phyloP scores from a whole-genome alignment of 2,113 vertebrate genomes.

The Pao palembangensis region DNA sequence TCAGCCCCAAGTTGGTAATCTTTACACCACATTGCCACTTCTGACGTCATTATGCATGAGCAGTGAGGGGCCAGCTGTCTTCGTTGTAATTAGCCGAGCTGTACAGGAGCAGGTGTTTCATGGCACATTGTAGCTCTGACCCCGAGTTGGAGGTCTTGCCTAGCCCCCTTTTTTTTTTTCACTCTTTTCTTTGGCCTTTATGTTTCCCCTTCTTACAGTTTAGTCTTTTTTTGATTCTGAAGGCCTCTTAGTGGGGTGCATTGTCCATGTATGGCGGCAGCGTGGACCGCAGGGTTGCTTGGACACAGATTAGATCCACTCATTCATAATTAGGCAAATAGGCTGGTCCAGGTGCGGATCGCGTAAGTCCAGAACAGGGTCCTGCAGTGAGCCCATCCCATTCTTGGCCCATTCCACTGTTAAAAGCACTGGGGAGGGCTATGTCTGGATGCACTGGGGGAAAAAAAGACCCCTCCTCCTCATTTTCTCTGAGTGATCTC shows the following conservation, averaged over 20 bases:
- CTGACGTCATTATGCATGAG: slow-evolving; percentile 50
- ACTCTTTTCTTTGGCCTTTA: slow-evolving; percentile 58
- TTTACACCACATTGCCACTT: slow-evolving; percentile 11
- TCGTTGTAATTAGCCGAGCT: slow-evolving; percentile 61
- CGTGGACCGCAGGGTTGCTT: slow-evolving; percentile 50
- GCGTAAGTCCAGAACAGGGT: slow-evolving; percentile 35
- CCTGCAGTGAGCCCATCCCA: slow-evolving; percentile 21
- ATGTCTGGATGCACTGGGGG: slow-evolving; percentile 66
- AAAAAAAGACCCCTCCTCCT: slow-evolving; percentile 46
- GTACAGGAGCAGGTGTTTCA: slow-evolving; percentile 74
- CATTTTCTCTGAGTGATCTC: slow-evolving; percentile 60
- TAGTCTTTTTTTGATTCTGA: slow-evolving; percentile 32
- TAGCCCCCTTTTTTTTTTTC: slow-evolving; percentile 38
- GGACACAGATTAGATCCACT: slow-evolving; percentile 62
- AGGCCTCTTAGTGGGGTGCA: slow-evolving; percentile 51
- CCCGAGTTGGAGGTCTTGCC: slow-evolving; percentile 48
- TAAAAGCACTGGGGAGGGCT: slow-evolving; percentile 43
- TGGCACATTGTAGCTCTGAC: slow-evolving; percentile 62
- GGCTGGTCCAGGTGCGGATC: slow-evolving; percentile 74
- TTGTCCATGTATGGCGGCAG: slow-evolving; percentile 59
- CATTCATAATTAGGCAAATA: slow-evolving; percentile 76
- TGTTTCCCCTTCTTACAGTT: slow-evolving; percentile 46
- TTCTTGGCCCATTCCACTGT: slow-evolving; percentile 33
- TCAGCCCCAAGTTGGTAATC: slow-evolving; percentile 38
- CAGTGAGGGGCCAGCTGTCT: slow-evolving; percentile 56